Evolutionary conservation across 2,797 vertebrate genomes (phyloP).

Genomic region (Dendrocincla tyrannina): DNA sequence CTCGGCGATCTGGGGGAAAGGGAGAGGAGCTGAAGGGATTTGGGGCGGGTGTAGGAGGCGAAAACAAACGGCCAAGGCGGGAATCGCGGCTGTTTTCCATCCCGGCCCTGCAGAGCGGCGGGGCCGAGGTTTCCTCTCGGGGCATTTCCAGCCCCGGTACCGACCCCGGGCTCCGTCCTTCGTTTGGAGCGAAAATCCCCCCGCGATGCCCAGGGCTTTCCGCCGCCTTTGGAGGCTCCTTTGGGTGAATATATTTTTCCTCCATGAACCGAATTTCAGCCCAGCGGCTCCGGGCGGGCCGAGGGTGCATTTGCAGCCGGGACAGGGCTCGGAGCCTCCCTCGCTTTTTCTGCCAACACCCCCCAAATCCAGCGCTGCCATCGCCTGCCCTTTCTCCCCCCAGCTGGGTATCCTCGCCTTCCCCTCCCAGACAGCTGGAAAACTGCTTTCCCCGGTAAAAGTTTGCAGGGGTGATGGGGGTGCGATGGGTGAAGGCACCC

Average conservation of each 20-base stretch:
- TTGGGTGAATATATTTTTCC: neutral
- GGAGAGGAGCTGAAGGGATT: neutral
- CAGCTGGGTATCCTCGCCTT: neutral
- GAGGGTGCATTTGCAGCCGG: neutral
- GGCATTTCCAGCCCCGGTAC: neutral
- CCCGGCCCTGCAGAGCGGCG: neutral
- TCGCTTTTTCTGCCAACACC: rapidly evolving
- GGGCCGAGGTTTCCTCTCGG: neutral
- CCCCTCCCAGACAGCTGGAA: neutral
- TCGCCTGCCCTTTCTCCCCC: neutral
- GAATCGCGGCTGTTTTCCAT: neutral
- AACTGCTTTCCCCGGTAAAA: neutral
- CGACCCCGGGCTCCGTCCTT: neutral
- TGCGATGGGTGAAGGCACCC: neutral
- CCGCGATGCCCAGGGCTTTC: neutral
- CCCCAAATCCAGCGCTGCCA: neutral
- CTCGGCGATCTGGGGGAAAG: neutral
- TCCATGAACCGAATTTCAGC: neutral
- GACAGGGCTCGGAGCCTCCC: neutral
- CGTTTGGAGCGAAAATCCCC: neutral
- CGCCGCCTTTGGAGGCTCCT: neutral
- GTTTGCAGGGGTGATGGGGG: neutral
- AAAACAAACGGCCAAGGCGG: neutral
- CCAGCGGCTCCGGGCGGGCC: neutral
- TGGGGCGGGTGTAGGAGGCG: neutral